phyloP scores from a whole-genome alignment of 1,140 invertebrate genomes.

The Leptoteleia sp. region DNA sequence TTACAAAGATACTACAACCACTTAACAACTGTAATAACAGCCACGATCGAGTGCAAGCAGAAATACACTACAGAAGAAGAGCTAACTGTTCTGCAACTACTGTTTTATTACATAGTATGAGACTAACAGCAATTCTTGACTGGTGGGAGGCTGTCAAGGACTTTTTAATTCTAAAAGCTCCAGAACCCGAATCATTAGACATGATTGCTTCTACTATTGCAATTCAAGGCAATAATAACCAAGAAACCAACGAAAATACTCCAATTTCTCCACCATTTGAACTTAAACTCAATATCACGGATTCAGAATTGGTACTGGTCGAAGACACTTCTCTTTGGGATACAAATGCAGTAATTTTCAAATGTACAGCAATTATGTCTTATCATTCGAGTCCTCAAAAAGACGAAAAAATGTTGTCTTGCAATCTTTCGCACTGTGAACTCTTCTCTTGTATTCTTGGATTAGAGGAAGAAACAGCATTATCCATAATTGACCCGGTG shows the following conservation, averaged over 20 bases:
- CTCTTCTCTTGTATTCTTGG: conserved; percentile 96
- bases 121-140: conserved; percentile 95
- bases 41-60: conserved; percentile 88
- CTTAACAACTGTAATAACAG: conserved; percentile 80
- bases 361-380: conserved; percentile 92
- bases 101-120: conserved; percentile 96
- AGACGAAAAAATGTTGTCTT: conserved; percentile 88
- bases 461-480: conserved; percentile 94
- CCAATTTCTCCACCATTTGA: conserved; percentile 84
- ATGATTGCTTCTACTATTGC: conserved; percentile 19
- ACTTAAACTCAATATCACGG: conserved; percentile 95
- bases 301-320: conserved; percentile 96
- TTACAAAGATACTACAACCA: conserved; percentile 93
- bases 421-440: conserved; percentile 94
- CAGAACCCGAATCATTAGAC: conserved; percentile 71
- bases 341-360: conserved; percentile 96
- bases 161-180: conserved; percentile 85
- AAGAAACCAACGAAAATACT: background rate
- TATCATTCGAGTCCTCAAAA: conserved; percentile 86
- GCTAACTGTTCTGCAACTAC: conserved; percentile 90
- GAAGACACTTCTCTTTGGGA: conserved; percentile 94
- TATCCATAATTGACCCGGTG: conserved; percentile 97
- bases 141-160: conserved; percentile 94
- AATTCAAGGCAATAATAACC: conserved; percentile 25
- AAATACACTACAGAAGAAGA: conserved; percentile 88